Evolutionary conservation across 92 coral and sea anemone genomes (phyloP).

Genomic region (Epizoanthus scotinus): DNA sequence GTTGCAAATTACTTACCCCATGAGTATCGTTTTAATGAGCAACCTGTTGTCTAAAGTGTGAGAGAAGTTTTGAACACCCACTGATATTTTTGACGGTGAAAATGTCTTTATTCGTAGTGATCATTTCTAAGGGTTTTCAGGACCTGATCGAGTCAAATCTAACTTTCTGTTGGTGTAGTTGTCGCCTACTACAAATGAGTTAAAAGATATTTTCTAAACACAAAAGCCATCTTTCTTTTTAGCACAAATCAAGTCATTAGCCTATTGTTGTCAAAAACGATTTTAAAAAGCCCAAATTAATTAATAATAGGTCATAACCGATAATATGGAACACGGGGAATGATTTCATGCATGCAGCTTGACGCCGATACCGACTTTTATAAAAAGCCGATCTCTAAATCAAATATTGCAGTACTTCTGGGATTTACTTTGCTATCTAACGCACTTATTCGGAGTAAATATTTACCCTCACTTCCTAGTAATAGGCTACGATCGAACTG

Average conservation of each 20-base stretch:
- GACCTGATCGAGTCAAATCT: background rate
- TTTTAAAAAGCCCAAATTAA: conserved; percentile 59
- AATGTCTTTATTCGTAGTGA: background rate
- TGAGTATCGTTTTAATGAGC: background rate
- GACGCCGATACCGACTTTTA: background rate
- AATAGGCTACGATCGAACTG: background rate
- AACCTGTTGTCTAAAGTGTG: background rate
- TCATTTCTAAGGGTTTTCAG: background rate
- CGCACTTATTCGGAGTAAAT: conserved; percentile 4
- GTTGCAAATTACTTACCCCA: background rate
- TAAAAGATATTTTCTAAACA: background rate
- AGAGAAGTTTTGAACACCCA: background rate
- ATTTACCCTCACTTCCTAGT: background rate
- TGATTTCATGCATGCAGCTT: conserved; percentile 24
- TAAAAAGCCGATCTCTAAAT: background rate
- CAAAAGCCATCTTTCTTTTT: conserved; percentile 8
- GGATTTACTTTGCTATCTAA: background rate
- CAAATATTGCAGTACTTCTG: background rate
- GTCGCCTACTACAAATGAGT: background rate
- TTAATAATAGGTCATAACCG: conserved; percentile 57
- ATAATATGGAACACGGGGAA: conserved; percentile 35
- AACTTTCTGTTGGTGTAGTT: too few relatives aligned
- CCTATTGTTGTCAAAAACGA: conserved; percentile 48
- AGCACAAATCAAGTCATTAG: conserved; percentile 50
- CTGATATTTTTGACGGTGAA: background rate